These are phyloP conservation scores for Sciaenops ocellatus DNA, from an alignment of 2,797 vertebrate species.

Conservation along the genomic window DNA sequence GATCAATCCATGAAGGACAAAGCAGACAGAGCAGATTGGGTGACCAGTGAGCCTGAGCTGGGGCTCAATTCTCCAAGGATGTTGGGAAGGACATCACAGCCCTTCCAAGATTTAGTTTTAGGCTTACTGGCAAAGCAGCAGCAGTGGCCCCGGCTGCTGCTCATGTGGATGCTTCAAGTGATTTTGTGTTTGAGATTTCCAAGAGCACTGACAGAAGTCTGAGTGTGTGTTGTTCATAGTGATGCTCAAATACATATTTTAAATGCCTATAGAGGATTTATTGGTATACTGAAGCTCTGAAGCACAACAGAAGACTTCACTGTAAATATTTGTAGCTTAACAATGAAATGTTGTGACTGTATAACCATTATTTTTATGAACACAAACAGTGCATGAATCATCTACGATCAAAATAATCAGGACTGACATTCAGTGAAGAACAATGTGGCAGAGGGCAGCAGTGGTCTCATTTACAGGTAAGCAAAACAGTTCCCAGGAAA, in stretches of 20 bases:
- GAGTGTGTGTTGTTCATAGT: slow-evolving; percentile 19
- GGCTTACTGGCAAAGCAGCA: slow-evolving; percentile 28
- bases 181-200: slow-evolving; percentile 44
- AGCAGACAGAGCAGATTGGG: slow-evolving; percentile 9
- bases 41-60: slow-evolving; percentile 7
- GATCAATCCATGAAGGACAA: slow-evolving; percentile 44
- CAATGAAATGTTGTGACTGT: not conserved
- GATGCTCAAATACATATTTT: slow-evolving; percentile 21
- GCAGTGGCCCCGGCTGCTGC: slow-evolving; percentile 25
- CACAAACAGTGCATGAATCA: not conserved
- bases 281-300: not conserved
- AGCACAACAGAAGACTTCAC: not conserved
- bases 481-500: slow-evolving; percentile 41
- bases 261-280: slow-evolving; percentile 28
- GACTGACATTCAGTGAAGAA: slow-evolving; percentile 10
- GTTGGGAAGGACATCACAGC: slow-evolving; percentile 26
- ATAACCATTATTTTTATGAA: not conserved
- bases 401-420: slow-evolving; percentile 18
- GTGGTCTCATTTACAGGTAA: slow-evolving; percentile 46
- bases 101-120: slow-evolving; percentile 27
- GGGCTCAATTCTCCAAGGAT: slow-evolving; percentile 34
- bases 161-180: slow-evolving; percentile 43
- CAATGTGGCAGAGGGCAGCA: slow-evolving; percentile 32
- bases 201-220: slow-evolving; percentile 36
- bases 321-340: not conserved